Conservation (phyloP, 2,888 invertebrate genomes). For the Dyspetes luteomarginatus region DNA sequence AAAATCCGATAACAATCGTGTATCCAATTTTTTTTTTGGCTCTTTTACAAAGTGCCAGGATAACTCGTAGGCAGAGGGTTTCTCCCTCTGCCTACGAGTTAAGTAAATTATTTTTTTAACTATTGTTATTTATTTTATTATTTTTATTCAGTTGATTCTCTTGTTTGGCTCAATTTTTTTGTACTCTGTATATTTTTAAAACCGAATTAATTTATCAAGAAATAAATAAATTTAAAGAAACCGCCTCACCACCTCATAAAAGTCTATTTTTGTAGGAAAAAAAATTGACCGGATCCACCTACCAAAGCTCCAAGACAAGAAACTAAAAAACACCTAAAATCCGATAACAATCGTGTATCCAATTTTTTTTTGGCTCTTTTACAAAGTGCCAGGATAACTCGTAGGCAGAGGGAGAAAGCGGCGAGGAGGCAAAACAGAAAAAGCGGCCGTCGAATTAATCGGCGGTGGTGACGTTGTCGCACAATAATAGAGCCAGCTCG, state of each 20-base stretch:
- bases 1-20: not conserved
- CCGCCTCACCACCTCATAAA: not conserved
- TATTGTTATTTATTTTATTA: too few species aligned
- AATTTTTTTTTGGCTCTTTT: not conserved
- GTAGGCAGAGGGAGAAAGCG: not conserved
- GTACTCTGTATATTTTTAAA: too few species aligned
- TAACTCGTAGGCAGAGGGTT: slow-evolving; percentile 6
- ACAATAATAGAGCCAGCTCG: slow-evolving; percentile 66
- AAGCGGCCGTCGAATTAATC: slow-evolving; percentile 71
- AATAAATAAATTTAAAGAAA: not conserved
- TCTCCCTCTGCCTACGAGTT: too few species aligned
- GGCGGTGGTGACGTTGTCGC: slow-evolving; percentile 70
- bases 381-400: slow-evolving; percentile 45
- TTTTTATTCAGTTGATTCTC: too few species aligned
- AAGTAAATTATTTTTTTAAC: too few species aligned
- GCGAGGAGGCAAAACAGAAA: slow-evolving; percentile 59
- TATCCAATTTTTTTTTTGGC: not conserved
- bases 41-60: slow-evolving; percentile 39
- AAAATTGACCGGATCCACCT: too few species aligned
- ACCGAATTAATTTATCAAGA: not conserved
- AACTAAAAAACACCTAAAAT: not conserved
- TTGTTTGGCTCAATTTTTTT: too few species aligned
- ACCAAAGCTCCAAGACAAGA: not conserved
- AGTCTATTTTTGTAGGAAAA: too few species aligned
- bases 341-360: not conserved